A percentile compares a stretch with the other conserved stretches of the same genome.
Conservation (phyloP, 2,797 vertebrate genomes). For the Myotis daubentonii region DNA sequence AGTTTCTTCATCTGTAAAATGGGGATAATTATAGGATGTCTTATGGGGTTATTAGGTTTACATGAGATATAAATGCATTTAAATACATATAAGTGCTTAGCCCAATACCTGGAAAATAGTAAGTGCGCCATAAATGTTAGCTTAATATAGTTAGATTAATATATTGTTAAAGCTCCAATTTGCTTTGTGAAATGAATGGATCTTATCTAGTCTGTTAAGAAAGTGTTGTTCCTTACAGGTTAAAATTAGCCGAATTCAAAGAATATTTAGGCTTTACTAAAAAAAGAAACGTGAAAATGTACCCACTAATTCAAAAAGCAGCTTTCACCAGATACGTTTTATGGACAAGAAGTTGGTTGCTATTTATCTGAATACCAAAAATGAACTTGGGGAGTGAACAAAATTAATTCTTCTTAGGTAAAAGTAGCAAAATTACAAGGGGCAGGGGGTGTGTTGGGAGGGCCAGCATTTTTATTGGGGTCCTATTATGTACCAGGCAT, state of each 20-base stretch:
- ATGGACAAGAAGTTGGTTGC: background rate
- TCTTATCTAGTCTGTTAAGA: background rate
- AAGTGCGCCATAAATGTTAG: background rate
- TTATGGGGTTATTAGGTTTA: background rate
- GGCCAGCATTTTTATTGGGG: background rate
- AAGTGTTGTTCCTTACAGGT: constrained; percentile 7
- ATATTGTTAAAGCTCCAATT: background rate
- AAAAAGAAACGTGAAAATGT: background rate
- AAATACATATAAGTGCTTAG: background rate
- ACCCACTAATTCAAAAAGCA: background rate
- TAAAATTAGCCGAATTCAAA: constrained; percentile 24
- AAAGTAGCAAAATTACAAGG: background rate
- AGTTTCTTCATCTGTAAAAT: background rate
- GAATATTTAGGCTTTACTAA: background rate
- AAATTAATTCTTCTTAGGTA: background rate
- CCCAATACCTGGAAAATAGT: background rate
- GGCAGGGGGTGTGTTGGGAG: background rate
- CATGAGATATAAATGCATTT: background rate
- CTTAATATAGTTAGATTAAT: background rate
- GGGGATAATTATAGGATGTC: background rate
- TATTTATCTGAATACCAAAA: background rate
- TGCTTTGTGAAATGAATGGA: background rate
- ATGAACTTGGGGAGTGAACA: background rate
- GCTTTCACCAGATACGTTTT: background rate
- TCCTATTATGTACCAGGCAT: background rate